Conservation (phyloP, 92 coral and sea anemone genomes). For the Umimayanthus kanabou region DNA sequence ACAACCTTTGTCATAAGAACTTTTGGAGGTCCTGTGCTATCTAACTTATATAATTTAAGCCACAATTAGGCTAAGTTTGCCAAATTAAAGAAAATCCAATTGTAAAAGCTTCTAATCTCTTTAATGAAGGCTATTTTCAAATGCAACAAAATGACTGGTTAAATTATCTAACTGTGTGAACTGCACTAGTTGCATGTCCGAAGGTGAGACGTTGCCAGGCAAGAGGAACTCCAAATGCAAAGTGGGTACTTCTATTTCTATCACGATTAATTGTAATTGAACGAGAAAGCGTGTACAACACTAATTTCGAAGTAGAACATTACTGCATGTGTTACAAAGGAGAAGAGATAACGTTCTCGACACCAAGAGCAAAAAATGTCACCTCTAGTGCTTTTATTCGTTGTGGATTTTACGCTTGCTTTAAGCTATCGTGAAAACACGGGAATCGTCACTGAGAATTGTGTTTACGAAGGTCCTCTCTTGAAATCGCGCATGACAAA, state of each 20-base stretch:
- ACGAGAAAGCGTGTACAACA: background rate
- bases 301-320: background rate
- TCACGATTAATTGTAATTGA: no score
- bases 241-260: background rate
- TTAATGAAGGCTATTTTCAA: background rate
- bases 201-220: background rate
- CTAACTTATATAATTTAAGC: background rate
- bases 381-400: background rate
- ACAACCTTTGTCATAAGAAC: background rate
- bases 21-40: background rate
- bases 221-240: background rate
- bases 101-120: background rate
- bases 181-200: background rate
- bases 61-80: background rate
- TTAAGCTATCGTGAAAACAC: constrained; percentile 11
- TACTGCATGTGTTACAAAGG: background rate
- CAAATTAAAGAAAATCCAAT: background rate
- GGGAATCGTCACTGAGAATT: constrained; percentile 7
- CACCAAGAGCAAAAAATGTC: background rate
- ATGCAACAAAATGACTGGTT: background rate
- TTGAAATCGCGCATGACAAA: background rate
- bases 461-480: constrained; percentile 18
- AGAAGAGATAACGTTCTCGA: background rate
- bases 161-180: background rate
- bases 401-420: background rate